phyloP scores from a whole-genome alignment of 2,888 invertebrate species.

The Thalpophila matura region DNA sequence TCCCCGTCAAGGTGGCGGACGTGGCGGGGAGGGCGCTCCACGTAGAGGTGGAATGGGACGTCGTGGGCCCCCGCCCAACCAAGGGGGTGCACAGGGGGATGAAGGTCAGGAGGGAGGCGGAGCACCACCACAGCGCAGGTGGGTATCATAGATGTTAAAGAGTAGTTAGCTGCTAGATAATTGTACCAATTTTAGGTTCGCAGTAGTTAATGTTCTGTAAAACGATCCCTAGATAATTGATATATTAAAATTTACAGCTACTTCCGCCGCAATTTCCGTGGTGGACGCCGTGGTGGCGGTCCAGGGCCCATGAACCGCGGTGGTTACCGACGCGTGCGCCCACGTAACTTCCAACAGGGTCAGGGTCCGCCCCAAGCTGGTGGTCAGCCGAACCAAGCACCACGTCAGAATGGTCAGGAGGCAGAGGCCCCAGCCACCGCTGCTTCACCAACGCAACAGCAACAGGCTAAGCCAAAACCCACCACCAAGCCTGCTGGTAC shows the following conservation, averaged over 20 bases:
- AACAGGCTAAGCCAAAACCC: constrained; percentile 79
- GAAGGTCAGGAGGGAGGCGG: constrained; percentile 84
- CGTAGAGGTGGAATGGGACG: constrained; percentile 91
- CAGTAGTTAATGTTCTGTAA: no score
- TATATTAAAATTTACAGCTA: constrained; percentile 83
- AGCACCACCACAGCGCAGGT: constrained; percentile 87
- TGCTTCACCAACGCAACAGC: constrained; percentile 71
- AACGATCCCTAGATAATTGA: no score
- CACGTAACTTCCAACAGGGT: constrained; percentile 78
- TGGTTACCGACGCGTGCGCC: constrained; percentile 83
- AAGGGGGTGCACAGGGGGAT: constrained; percentile 86
- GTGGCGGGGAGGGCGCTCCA: constrained; percentile 90
- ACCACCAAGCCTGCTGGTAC: constrained; percentile 81
- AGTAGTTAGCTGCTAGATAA: not conserved
- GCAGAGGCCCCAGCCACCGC: constrained; percentile 74
- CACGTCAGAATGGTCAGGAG: constrained; percentile 79
- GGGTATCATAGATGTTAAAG: constrained; percentile 45
- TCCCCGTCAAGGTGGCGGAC: constrained; percentile 88
- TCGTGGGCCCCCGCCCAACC: constrained; percentile 88
- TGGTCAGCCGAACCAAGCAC: constrained; percentile 63
- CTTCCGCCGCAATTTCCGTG: constrained; percentile 94
- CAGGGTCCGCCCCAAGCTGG: constrained; percentile 57
- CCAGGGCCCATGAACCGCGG: constrained; percentile 85
- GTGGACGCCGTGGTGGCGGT: constrained; percentile 91
- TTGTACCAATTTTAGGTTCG: not conserved